Percentiles rank a stretch among this genome's conserved stretches.
Conservation (phyloP, 1,140 invertebrate species). For the Brachionus paranguensis region DNA sequence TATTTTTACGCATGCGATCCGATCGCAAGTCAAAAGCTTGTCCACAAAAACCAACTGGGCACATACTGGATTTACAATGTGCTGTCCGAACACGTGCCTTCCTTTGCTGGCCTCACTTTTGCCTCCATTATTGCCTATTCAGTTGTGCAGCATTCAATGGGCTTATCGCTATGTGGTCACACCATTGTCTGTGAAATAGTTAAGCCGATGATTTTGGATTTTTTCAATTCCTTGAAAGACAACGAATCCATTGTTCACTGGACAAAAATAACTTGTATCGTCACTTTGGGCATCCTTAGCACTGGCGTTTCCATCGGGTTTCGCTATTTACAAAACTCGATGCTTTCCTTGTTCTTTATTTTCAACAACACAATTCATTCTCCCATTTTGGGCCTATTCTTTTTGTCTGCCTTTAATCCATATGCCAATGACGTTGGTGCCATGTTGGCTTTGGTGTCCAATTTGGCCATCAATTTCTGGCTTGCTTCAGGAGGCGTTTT, state of each 20-base stretch:
- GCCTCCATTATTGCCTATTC: constrained; percentile 14
- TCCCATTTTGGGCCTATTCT: not conserved
- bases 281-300: not conserved
- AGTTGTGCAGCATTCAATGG: constrained; percentile 20
- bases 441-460: not conserved
- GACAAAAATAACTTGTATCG: not conserved
- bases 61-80: constrained; percentile 4
- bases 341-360: not conserved
- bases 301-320: not conserved
- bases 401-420: constrained; percentile 16
- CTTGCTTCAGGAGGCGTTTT: not conserved
- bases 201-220: not conserved
- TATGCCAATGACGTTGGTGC: constrained; percentile 14
- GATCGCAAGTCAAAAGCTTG: not conserved
- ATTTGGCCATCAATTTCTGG: constrained; percentile 18
- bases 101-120: not conserved
- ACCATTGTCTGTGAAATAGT: not conserved
- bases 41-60: constrained; percentile 14
- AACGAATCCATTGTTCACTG: not conserved
- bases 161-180: not conserved
- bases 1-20: constrained; percentile 28
- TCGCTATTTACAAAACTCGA: not conserved
- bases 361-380: constrained; percentile 24
- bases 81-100: not conserved
- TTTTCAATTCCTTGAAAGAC: not conserved